Percentiles rank a stretch among this genome's conserved stretches.
Conservation (phyloP, 30 jellyfish, hydroid and myxozoan species). For the Turritopsis rubra region DNA sequence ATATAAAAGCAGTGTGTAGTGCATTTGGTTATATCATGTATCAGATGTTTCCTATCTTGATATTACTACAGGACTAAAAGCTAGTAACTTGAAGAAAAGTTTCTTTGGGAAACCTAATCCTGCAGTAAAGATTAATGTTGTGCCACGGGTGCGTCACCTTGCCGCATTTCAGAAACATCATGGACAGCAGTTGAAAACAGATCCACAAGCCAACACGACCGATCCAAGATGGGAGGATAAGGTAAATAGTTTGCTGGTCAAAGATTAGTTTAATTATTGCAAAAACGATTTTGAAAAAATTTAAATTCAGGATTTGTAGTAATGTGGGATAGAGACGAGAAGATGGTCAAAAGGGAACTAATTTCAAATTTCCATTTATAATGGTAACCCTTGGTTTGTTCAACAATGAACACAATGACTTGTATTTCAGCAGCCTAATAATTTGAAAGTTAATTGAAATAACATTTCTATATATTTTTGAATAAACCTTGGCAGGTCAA, state of each 20-base stretch:
- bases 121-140: slow-evolving; percentile 61
- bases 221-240: slow-evolving; percentile 82
- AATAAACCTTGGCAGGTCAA: too few relatives aligned
- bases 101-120: slow-evolving; percentile 94
- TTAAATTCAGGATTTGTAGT: too few relatives aligned
- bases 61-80: slow-evolving; percentile 50
- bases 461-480: too few relatives aligned
- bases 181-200: slow-evolving; percentile 73
- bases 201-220: slow-evolving; percentile 49
- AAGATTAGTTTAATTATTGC: too few relatives aligned
- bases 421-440: too few relatives aligned
- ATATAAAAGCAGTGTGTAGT: not conserved
- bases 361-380: too few relatives aligned
- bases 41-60: not conserved
- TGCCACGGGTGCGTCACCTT: slow-evolving; percentile 75
- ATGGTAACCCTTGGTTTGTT: too few relatives aligned
- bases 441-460: too few relatives aligned
- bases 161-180: slow-evolving; percentile 66
- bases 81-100: slow-evolving; percentile 68
- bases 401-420: too few relatives aligned
- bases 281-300: too few relatives aligned
- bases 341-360: too few relatives aligned
- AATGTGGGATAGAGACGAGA: too few relatives aligned
- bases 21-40: not conserved
- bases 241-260: slow-evolving; percentile 30